phyloP scores from a whole-genome alignment of 1,140 invertebrate species.

The Aleiodes sp. region DNA sequence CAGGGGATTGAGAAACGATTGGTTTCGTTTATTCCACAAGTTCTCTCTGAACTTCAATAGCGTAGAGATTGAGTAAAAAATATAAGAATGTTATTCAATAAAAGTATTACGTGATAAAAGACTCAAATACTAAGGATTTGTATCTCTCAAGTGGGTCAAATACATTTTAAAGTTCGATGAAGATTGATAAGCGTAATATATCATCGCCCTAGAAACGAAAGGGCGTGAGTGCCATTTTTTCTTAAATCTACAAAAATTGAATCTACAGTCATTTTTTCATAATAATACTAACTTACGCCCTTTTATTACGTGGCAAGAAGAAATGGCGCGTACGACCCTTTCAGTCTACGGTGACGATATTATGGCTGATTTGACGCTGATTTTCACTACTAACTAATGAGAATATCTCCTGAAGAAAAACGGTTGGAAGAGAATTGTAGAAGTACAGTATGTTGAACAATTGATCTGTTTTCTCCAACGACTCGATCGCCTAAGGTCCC shows the following conservation, averaged over 20 bases:
- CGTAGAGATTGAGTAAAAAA: neutral
- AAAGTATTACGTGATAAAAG: slow-evolving; percentile 7
- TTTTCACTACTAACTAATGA: neutral
- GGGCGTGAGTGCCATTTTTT: too few relatives aligned
- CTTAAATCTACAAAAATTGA: too few relatives aligned
- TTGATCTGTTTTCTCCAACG: neutral
- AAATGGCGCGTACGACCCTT: too few relatives aligned
- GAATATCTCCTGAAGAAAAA: neutral
- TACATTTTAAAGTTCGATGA: neutral
- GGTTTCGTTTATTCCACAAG: slow-evolving; percentile 10
- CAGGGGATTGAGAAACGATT: neutral
- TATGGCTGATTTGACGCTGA: neutral
- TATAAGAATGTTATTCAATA: neutral
- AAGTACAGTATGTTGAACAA: neutral
- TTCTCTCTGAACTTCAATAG: neutral
- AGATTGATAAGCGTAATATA: too few relatives aligned
- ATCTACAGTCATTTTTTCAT: too few relatives aligned
- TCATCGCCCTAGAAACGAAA: too few relatives aligned
- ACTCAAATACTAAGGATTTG: neutral
- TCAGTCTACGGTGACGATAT: too few relatives aligned
- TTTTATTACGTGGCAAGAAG: too few relatives aligned
- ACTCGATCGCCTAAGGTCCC: neutral
- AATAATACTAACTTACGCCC: too few relatives aligned
- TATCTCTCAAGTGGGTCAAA: slow-evolving; percentile 3
- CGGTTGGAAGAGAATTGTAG: neutral